Conservation (phyloP, 2,888 invertebrate species). For the Thymelicus lineola region DNA sequence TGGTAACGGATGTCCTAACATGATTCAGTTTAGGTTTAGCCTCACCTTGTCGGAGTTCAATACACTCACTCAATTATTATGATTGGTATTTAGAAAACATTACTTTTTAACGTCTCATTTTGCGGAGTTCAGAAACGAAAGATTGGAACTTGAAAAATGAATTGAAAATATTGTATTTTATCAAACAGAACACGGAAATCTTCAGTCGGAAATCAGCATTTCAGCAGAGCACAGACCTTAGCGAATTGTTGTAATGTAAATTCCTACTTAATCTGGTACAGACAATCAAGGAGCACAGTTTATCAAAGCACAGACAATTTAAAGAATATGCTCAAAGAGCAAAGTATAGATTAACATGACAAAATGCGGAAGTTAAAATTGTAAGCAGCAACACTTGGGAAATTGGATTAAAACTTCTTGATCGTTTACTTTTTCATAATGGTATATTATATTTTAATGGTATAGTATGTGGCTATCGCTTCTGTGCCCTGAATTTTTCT, state of each 20-base stretch:
- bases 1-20: constrained; percentile 67
- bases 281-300: too few species aligned
- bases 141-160: constrained; percentile 48
- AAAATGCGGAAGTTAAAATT: too few species aligned
- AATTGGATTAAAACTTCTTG: too few species aligned
- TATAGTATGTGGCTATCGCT: too few species aligned
- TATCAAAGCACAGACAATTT: too few species aligned
- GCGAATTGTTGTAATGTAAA: background rate
- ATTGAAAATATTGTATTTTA: constrained; percentile 62
- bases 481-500: too few species aligned
- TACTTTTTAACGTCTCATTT: constrained; percentile 59
- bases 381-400: too few species aligned
- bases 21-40: constrained; percentile 61
- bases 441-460: too few species aligned
- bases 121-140: constrained; percentile 45
- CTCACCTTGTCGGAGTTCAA: constrained; percentile 56
- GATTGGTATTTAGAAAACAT: constrained; percentile 53
- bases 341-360: too few species aligned
- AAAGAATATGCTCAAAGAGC: too few species aligned
- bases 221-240: constrained; percentile 32
- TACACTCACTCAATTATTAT: constrained; percentile 32
- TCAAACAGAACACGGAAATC: constrained; percentile 67
- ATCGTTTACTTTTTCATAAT: too few species aligned
- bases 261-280: too few species aligned
- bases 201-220: constrained; percentile 55